Base-by-base conservation (phyloP, 1,140 invertebrate species). In the Drosophila fuyamai region DNA sequence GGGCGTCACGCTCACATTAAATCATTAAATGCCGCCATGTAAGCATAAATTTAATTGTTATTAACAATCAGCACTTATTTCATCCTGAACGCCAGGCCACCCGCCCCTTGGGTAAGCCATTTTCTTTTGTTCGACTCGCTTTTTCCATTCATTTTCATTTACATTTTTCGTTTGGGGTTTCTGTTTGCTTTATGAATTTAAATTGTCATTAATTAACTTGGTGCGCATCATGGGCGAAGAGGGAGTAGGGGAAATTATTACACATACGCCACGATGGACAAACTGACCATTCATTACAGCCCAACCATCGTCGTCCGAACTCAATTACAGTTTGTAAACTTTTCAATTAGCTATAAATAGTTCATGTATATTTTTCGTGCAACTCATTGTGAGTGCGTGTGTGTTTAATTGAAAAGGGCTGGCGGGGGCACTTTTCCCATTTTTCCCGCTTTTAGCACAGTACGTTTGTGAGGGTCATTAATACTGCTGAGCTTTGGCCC, bases 281-380 rank as follows among this genome's bases (percentile, higher is more conserved):
- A 18, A 36, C 81, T 84, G 81, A 80, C 81, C 81, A 80, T 84
- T 71, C 81, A 81, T 84, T 88, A 82, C 71, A 50, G 48, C 58
- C 70, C 79, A 29, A 63, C 60, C 61, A 67, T 72, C 53, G 75
- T 68, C 55, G 46, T 70, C 63, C 79, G 80, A 83, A 88, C 84
- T 88, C 84, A 88, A 88, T 88, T 88, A 88, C 84, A 88, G 84
- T 84, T 88, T 88, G 84, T 89, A 88, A 88, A 88, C 84, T 88
- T 88, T 88, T 88, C 84, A 88, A 88, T 88, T 88, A 88, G 76
- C 80, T 61, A 81, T 88, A 89, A 88, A 88, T 88, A 88, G 85
- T 89, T 88, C 76, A 77, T 86, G 71, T 78, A 89, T 74, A 81
- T 89, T 89, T 84, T 88, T 88, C 72, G 75, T 88, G 84, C 84